Conservation (phyloP, 2,113 vertebrate species). For the Falcunculus frontatus region DNA sequence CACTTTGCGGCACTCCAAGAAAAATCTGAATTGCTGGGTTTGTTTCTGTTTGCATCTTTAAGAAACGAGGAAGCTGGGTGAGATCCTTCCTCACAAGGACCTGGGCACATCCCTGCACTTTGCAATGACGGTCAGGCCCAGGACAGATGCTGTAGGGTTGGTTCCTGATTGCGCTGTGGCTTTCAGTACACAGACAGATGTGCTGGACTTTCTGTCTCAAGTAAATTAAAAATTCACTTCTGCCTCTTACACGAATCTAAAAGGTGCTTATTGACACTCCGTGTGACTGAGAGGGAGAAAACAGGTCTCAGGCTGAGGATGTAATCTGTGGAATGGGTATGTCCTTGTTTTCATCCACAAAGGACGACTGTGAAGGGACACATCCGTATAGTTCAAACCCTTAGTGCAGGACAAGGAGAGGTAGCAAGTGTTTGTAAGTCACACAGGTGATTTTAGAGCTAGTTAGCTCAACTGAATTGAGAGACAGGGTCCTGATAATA, state of each 20-base stretch:
- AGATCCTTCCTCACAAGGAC: neutral
- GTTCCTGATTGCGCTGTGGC: neutral
- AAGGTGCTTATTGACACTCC: conserved; percentile 38
- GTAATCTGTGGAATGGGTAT: neutral
- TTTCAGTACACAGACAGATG: neutral
- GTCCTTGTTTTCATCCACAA: neutral
- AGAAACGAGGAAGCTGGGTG: neutral
- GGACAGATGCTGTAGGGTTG: neutral
- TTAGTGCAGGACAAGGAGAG: neutral
- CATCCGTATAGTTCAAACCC: neutral
- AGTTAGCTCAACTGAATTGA: neutral
- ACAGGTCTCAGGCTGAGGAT: neutral
- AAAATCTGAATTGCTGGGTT: neutral
- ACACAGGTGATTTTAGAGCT: neutral
- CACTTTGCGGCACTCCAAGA: neutral
- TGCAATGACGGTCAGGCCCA: neutral
- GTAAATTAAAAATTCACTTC: conserved; percentile 12
- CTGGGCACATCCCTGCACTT: neutral
- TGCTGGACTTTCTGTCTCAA: neutral
- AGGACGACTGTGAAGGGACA: neutral
- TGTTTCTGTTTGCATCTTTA: neutral
- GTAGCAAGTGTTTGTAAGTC: neutral
- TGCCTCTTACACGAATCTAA: neutral
- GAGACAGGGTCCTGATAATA: neutral
- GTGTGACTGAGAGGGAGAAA: neutral